phyloP scores from a whole-genome alignment of 2,888 invertebrate genomes.

The Athrips mouffetella region DNA sequence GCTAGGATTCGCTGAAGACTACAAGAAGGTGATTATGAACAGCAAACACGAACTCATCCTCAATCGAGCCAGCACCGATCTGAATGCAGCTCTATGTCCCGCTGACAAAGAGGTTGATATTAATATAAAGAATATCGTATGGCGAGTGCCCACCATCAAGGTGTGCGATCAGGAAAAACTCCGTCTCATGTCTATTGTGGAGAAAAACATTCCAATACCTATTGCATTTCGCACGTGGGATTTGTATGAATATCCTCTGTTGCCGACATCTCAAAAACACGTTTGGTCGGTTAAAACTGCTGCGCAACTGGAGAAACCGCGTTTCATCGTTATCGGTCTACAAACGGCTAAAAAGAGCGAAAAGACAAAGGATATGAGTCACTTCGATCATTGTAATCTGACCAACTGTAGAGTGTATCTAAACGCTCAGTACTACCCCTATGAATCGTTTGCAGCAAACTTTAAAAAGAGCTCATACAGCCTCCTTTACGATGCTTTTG shows the following conservation, averaged over 20 bases:
- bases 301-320: slow-evolving; percentile 32
- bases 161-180: slow-evolving; percentile 8
- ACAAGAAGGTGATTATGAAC: too few species aligned
- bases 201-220: too few species aligned
- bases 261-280: slow-evolving; percentile 37
- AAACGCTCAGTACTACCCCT: slow-evolving; percentile 32
- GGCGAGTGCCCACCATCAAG: slow-evolving; percentile 4
- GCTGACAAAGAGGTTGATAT: slow-evolving; percentile 19
- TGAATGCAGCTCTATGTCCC: slow-evolving; percentile 22
- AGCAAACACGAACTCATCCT: too few species aligned
- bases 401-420: slow-evolving; percentile 22
- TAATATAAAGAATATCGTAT: slow-evolving; percentile 22
- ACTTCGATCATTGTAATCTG: slow-evolving; percentile 25
- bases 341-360: slow-evolving; percentile 30
- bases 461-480: not conserved
- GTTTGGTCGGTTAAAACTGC: slow-evolving; percentile 40
- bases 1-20: too few species aligned
- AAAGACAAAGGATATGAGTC: slow-evolving; percentile 13
- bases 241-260: slow-evolving; percentile 41
- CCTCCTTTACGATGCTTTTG: slow-evolving; percentile 9
- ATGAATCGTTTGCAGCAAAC: slow-evolving; percentile 24
- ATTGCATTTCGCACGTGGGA: slow-evolving; percentile 43
- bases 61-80: too few species aligned
- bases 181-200: too few species aligned
- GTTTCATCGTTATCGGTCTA: slow-evolving; percentile 45